Evolutionary conservation across 2,888 invertebrate genomes (phyloP).

Genomic region (Hetaerina titia): DNA sequence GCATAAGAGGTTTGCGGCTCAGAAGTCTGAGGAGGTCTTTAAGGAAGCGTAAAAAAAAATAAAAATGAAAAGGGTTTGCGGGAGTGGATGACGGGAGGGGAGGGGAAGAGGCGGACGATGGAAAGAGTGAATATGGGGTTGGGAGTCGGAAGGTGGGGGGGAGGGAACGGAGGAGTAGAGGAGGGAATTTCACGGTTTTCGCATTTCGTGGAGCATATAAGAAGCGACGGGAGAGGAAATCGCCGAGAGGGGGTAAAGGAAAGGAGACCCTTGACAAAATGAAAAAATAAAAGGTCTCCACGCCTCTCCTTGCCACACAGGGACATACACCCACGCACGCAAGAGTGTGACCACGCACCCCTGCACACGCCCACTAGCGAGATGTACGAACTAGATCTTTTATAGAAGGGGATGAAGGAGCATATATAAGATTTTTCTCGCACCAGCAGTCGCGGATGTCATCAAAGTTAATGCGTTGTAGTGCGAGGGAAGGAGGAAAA

Average conservation of each 20-base stretch:
- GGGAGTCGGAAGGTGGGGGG: background rate
- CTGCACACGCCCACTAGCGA: too few relatives aligned
- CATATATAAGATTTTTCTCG: too few relatives aligned
- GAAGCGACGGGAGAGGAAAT: background rate
- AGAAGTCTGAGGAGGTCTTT: background rate
- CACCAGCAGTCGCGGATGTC: too few relatives aligned
- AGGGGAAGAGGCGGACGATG: background rate
- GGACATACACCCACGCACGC: too few relatives aligned
- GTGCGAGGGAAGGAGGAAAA: too few relatives aligned
- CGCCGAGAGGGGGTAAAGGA: background rate
- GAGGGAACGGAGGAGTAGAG: background rate
- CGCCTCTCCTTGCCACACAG: background rate
- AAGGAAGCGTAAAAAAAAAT: background rate
- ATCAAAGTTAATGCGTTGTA: too few relatives aligned
- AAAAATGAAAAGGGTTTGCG: background rate
- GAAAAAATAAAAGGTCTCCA: background rate
- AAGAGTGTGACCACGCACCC: too few relatives aligned
- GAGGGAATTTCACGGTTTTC: slow-evolving; percentile 8
- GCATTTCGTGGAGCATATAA: background rate
- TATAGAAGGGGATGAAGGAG: too few relatives aligned
- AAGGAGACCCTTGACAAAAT: background rate
- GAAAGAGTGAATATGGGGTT: background rate
- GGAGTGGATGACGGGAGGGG: background rate
- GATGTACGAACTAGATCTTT: too few relatives aligned
- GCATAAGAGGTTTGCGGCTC: background rate